Percentiles rank a stretch among this genome's conserved stretches.
Evolutionary conservation across 2,113 vertebrate species (phyloP).

Genomic region (Spheniscus mendiculus): DNA sequence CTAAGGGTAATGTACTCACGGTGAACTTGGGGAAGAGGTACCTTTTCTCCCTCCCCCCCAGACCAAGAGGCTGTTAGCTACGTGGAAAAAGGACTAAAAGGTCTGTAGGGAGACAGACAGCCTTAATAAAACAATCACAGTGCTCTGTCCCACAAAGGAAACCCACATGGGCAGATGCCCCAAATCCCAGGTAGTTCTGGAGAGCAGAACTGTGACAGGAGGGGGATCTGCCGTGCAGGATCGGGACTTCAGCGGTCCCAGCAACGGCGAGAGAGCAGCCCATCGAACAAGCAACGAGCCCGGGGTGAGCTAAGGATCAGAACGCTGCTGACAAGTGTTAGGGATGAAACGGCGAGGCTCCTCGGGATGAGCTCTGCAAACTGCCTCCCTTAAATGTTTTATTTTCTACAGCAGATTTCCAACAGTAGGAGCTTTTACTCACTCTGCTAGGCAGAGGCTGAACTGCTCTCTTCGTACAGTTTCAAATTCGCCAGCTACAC

Average conservation of each 20-base stretch:
- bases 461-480: background rate
- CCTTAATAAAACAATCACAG: background rate
- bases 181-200: background rate
- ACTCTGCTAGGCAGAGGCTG: constrained; percentile 32
- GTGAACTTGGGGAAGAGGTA: background rate
- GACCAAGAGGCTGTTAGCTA: background rate
- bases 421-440: background rate
- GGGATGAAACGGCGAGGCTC: background rate
- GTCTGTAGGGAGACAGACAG: background rate
- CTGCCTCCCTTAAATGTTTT: background rate
- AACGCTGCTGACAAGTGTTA: background rate
- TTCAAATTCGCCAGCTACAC: constrained; percentile 47
- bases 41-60: background rate
- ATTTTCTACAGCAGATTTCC: background rate
- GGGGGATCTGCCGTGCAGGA: background rate
- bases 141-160: background rate
- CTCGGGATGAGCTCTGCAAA: background rate
- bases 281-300: background rate
- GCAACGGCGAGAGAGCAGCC: background rate
- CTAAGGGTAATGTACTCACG: background rate
- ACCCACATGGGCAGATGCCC: background rate
- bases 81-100: background rate
- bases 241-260: background rate
- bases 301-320: background rate
- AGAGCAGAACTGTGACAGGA: background rate